Base-by-base conservation (phyloP, 2,888 invertebrate genomes). In the Sepioteuthis lessoniana region DNA sequence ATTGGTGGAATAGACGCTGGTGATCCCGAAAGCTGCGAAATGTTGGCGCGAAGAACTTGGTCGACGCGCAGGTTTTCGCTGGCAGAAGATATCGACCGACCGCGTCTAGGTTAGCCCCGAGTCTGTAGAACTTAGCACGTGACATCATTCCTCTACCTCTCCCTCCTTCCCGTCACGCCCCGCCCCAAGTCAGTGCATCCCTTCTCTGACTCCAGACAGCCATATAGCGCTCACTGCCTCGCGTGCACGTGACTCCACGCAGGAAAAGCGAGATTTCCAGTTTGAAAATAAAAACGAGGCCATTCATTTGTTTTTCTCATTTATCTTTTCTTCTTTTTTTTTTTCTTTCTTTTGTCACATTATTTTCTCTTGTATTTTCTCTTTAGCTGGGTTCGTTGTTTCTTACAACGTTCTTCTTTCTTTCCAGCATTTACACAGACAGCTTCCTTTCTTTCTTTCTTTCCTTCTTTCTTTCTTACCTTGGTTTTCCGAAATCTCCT, bases 101-200 rank as follows among this genome's bases (percentile, higher is more conserved):
- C 55, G 28, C 55, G 76, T 76, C 76, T 76, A 76, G n/a, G 76
- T 76, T 35, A 76, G 76, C 76, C n/a, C 76, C 35, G n/a, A n/a
- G n/a, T 76, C 76, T 76, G 76, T 35, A n/a, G 76, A 76, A 76
- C 76, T 76, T 35, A n/a, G 76, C n/a, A 76, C 76, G 76, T 76
- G 76, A 76, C 35, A 25, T 76, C n/a, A 28, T 28, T 28, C 55
- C 55, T 5, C 76, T 35, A 8, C 19, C 4, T 16, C 19, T 4
- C 76, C n/a, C 19, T 16, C 0, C 76, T 16, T 31, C 28, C 60
- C 8, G 5, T 7, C 31, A 4, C 28, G n/a, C n/a, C n/a, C n/a
- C n/a, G n/a, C 28, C 60, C 31, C 5, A 2, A 31, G 10, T n/a
- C 76, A 76, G 16, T n/a, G n/a, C 76, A 10, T n/a, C n/a, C n/a